Evolutionary conservation across 53 echinoderm and acorn worm genomes (phyloP).

Genomic region (Temnopleurus reevesii): DNA sequence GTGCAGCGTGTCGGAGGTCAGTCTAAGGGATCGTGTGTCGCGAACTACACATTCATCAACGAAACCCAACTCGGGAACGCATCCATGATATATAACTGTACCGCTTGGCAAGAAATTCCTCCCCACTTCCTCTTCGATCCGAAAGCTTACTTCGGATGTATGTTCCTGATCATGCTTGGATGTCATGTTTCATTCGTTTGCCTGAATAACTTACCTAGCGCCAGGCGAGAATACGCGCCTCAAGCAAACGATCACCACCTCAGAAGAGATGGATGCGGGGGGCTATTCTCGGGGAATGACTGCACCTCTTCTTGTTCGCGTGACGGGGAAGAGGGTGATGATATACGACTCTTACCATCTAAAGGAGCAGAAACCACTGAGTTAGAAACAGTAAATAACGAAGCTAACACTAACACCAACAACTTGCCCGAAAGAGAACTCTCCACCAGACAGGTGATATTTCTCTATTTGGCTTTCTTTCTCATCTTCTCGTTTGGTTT

Average conservation of each 20-base stretch:
- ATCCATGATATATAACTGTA: constrained; percentile 57
- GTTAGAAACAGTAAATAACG: too few species aligned
- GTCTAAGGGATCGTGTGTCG: not conserved
- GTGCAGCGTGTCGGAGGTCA: constrained; percentile 62
- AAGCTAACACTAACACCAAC: not conserved
- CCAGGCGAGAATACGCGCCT: constrained; percentile 68
- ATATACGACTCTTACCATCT: not conserved
- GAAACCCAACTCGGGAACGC: constrained; percentile 53
- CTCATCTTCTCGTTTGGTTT: constrained; percentile 26
- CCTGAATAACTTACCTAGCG: constrained; percentile 72
- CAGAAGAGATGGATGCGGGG: not conserved
- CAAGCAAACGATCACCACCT: not conserved
- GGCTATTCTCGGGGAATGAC: not conserved
- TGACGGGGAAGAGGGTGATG: not conserved
- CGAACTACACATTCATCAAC: constrained; percentile 62
- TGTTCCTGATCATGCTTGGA: constrained; percentile 72
- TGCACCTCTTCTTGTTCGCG: not conserved
- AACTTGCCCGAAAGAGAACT: not conserved
- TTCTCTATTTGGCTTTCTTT: constrained; percentile 47
- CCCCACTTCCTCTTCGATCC: constrained; percentile 73
- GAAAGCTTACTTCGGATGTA: constrained; percentile 69
- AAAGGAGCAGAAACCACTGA: not conserved
- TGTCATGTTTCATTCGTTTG: constrained; percentile 68
- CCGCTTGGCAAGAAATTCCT: constrained; percentile 65
- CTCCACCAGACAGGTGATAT: not conserved